Evolutionary conservation across 2,113 vertebrate species (phyloP).

Genomic region (Etia nguti): DNA sequence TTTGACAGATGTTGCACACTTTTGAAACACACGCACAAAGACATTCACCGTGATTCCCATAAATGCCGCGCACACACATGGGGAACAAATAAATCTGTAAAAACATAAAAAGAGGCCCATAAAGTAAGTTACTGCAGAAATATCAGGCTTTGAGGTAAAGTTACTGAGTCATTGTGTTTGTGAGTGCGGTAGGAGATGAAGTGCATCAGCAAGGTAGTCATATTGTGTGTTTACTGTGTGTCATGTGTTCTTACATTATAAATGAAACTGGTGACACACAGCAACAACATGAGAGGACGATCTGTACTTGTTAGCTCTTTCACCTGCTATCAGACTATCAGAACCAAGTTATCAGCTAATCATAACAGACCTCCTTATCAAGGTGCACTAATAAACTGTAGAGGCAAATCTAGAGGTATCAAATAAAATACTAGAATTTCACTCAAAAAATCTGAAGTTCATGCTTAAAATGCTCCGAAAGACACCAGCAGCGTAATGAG

Average conservation of each 20-base stretch:
- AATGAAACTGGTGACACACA: neutral
- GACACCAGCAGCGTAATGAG: neutral
- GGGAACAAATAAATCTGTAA: neutral
- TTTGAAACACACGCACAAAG: neutral
- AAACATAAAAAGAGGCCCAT: neutral
- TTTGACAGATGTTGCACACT: neutral
- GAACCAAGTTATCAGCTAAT: neutral
- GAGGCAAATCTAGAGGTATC: neutral
- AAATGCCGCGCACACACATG: neutral
- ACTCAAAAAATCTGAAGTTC: too few species aligned
- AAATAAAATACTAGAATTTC: neutral
- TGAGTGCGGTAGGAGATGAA: neutral
- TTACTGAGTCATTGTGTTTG: neutral
- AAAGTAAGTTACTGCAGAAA: neutral
- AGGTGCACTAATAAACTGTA: neutral
- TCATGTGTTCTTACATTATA: neutral
- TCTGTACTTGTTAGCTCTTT: neutral
- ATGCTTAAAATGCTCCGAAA: neutral
- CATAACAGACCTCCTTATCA: neutral
- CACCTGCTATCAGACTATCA: neutral
- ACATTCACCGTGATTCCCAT: neutral
- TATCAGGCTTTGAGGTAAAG: rapidly evolving
- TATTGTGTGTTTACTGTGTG: neutral
- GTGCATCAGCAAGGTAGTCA: neutral
- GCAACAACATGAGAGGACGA: neutral